A percentile compares a stretch with the other conserved stretches of the same genome.
These are phyloP conservation scores for Stenolophus ochropezus DNA, from an alignment of 2,888 invertebrate species.

Conservation along the genomic window DNA sequence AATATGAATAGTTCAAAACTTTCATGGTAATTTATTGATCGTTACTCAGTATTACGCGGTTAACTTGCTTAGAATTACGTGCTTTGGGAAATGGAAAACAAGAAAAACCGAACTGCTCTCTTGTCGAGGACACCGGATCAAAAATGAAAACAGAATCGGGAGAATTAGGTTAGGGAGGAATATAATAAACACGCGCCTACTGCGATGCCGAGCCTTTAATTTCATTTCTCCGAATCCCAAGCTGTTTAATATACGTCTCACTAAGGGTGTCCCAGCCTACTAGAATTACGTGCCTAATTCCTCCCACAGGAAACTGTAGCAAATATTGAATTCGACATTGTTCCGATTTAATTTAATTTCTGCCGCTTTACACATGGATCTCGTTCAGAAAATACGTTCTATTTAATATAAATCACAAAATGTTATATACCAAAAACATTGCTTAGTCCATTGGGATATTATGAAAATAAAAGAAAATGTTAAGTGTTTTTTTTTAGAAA, in stretches of 20 bases:
- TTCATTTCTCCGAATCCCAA: background rate
- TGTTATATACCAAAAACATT: too few species aligned
- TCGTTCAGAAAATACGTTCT: too few species aligned
- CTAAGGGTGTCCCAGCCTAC: background rate
- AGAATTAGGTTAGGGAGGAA: background rate
- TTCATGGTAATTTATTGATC: conserved; percentile 46
- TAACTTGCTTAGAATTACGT: conserved; percentile 22
- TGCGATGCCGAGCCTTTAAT: background rate
- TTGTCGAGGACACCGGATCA: background rate
- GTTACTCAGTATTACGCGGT: conserved; percentile 35
- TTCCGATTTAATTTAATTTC: too few species aligned
- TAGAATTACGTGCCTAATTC: background rate
- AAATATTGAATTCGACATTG: background rate
- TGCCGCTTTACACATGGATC: too few species aligned
- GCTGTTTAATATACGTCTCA: conserved; percentile 12
- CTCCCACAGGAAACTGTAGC: background rate
- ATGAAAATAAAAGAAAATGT: too few species aligned
- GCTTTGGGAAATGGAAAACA: conserved; percentile 11
- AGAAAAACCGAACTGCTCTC: background rate
- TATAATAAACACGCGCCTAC: background rate
- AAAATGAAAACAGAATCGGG: conserved; percentile 13
- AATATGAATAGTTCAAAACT: conserved; percentile 42
- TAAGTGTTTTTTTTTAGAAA: too few species aligned
- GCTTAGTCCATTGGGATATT: too few species aligned
- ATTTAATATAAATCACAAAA: too few species aligned